Evolutionary conservation across 2,797 vertebrate species (phyloP).

Genomic region (Danio tinwini): DNA sequence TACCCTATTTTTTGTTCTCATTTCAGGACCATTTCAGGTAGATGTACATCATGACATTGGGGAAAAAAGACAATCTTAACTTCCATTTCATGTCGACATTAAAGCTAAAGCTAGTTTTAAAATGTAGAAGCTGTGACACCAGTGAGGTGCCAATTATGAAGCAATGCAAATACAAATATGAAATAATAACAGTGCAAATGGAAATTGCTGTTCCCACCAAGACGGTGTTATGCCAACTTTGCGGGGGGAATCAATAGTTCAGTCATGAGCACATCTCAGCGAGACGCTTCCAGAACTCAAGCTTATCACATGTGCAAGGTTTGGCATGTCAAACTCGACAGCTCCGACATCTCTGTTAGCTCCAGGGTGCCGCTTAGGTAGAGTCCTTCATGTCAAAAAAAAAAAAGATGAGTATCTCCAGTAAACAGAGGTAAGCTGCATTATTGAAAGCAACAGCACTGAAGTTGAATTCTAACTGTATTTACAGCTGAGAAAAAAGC

Average conservation of each 20-base stretch:
- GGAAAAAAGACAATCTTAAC: no score
- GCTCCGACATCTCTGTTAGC: not conserved
- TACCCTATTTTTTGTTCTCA: no score
- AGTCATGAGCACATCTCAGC: constrained; percentile 45
- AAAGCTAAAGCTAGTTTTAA: no score
- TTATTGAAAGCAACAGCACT: constrained; percentile 9
- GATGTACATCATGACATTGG: no score
- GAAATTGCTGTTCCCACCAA: constrained; percentile 39
- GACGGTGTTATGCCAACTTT: constrained; percentile 33
- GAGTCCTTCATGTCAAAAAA: constrained; percentile 18
- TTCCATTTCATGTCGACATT: no score
- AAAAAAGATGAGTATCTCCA: not conserved
- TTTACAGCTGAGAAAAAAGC: not conserved
- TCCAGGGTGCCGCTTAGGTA: not conserved
- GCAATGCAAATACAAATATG: no score
- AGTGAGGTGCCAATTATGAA: no score
- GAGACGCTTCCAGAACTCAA: constrained; percentile 1
- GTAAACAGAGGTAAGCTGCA: not conserved
- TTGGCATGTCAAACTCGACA: constrained; percentile 25
- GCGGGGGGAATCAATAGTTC: constrained; percentile 34
- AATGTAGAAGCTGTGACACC: no score
- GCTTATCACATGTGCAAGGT: constrained; percentile 35
- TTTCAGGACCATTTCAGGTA: no score
- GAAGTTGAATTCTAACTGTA: not conserved
- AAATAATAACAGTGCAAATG: constrained; percentile 31